Conservation (phyloP, 2,113 vertebrate species). For the Sminthopsis crassicaudata region DNA sequence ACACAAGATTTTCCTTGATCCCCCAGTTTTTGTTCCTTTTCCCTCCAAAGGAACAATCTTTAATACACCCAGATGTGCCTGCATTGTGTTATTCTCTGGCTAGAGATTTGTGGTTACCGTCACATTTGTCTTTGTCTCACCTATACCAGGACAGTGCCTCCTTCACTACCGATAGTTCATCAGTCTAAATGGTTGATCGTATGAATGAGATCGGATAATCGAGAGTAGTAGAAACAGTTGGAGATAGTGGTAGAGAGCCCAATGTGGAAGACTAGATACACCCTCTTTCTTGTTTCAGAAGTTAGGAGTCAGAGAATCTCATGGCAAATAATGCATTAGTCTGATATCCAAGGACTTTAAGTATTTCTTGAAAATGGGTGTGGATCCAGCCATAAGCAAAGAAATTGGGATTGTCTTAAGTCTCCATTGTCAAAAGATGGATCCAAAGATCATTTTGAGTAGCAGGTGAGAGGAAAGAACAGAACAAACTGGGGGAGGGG, state of each 20-base stretch:
- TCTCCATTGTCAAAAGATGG: background rate
- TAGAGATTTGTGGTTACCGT: background rate
- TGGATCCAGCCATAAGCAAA: background rate
- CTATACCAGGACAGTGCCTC: background rate
- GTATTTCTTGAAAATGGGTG: background rate
- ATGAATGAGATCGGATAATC: background rate
- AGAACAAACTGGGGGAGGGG: background rate
- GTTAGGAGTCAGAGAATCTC: background rate
- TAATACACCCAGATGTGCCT: background rate
- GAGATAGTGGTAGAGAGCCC: background rate
- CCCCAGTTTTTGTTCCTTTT: too few relatives aligned
- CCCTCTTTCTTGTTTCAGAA: background rate
- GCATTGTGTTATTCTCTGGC: background rate
- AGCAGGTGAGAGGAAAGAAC: background rate
- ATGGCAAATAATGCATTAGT: background rate
- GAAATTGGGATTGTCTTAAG: background rate
- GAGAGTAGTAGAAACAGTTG: background rate
- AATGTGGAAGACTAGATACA: background rate
- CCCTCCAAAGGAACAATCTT: background rate
- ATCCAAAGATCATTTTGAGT: background rate
- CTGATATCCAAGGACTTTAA: background rate
- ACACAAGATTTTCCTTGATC: background rate
- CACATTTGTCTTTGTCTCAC: background rate
- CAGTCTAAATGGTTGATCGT: background rate
- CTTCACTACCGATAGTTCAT: background rate